Evolutionary conservation across 2,888 invertebrate species (phyloP).

Genomic region (Amphipyra berbera): DNA sequence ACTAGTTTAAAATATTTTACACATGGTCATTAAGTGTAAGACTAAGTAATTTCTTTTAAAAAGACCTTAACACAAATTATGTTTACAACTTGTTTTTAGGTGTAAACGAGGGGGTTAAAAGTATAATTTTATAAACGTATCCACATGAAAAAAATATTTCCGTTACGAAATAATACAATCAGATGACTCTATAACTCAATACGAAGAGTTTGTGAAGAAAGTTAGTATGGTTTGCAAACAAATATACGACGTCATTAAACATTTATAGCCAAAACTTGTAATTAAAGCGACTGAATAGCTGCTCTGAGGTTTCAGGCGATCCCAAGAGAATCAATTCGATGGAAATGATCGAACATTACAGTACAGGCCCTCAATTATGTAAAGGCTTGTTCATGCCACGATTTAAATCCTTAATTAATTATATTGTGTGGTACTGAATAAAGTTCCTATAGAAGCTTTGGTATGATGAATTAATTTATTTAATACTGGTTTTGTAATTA

Average conservation of each 20-base stretch:
- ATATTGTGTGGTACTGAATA: slow-evolving; percentile 39
- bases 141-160: no score
- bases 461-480: slow-evolving; percentile 19
- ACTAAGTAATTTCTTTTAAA: no score
- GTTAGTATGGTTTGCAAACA: not conserved
- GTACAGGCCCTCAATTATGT: slow-evolving; percentile 48
- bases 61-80: no score
- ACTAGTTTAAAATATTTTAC: no score
- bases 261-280: slow-evolving; percentile 51
- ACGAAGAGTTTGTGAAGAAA: no score
- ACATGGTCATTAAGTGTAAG: no score
- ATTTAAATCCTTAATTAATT: slow-evolving; percentile 51
- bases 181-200: no score
- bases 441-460: slow-evolving; percentile 14
- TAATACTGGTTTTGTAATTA: slow-evolving; percentile 5
- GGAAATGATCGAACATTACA: slow-evolving; percentile 62
- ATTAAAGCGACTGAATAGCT: slow-evolving; percentile 56
- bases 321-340: slow-evolving; percentile 57
- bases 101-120: no score
- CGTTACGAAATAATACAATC: no score
- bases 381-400: slow-evolving; percentile 36
- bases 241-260: slow-evolving; percentile 31
- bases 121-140: no score
- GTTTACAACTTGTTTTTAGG: no score
- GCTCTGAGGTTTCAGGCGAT: slow-evolving; percentile 44